Percentiles rank a stretch among this genome's conserved stretches.
Conservation (phyloP, 2,113 vertebrate genomes). For the Cyanistes caeruleus region DNA sequence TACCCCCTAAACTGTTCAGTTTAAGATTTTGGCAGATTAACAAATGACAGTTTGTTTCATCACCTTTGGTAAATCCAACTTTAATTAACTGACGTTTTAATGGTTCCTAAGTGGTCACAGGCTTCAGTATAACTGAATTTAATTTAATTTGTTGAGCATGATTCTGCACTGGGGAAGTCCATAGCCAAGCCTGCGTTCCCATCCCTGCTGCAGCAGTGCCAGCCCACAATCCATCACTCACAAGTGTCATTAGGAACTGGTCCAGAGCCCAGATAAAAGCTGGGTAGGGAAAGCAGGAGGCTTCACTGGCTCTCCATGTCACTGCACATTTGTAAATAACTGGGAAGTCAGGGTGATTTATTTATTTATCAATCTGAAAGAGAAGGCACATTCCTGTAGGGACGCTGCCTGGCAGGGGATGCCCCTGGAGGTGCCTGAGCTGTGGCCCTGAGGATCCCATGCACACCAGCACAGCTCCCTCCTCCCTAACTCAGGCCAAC, state of each 20-base stretch:
- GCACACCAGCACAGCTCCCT: not conserved
- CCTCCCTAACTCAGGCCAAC: not conserved
- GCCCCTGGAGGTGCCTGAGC: not conserved
- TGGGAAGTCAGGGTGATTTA: not conserved
- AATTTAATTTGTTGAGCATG: conserved; percentile 18
- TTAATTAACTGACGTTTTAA: conserved; percentile 11
- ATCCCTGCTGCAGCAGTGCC: not conserved
- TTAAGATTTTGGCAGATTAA: not conserved
- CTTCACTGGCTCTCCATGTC: not conserved
- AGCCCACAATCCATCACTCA: not conserved
- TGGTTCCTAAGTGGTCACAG: not conserved
- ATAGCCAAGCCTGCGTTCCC: not conserved
- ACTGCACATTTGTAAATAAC: not conserved
- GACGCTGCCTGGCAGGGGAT: accelerated
- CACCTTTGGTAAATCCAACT: not conserved
- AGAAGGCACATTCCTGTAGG: not conserved
- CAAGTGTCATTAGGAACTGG: not conserved
- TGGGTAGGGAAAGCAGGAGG: not conserved
- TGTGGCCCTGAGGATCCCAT: not conserved
- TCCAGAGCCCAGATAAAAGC: not conserved
- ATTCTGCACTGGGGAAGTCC: not conserved
- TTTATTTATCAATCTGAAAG: not conserved
- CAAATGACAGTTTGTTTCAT: not conserved
- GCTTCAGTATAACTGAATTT: not conserved
- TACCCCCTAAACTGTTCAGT: not conserved